Conservation (phyloP, 2,888 invertebrate species). For the Agrotis ipsilon region DNA sequence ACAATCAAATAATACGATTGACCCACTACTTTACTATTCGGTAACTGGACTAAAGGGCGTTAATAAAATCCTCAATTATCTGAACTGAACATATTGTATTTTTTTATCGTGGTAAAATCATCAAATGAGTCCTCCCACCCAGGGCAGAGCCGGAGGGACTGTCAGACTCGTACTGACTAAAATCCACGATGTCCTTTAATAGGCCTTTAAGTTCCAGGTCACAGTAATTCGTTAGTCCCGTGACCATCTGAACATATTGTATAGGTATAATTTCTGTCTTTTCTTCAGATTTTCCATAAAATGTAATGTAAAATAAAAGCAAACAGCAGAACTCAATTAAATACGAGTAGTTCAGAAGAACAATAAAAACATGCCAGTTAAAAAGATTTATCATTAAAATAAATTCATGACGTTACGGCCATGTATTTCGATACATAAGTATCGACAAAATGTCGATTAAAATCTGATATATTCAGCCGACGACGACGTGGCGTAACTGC, state of each 20-base stretch:
- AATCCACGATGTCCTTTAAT: no score
- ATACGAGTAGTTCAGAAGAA: neutral
- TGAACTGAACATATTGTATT: neutral
- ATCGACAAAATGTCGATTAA: constrained; percentile 31
- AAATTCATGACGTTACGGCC: constrained; percentile 13
- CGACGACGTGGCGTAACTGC: constrained; percentile 3
- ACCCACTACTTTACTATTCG: constrained; percentile 2
- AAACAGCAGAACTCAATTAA: neutral
- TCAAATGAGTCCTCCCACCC: no score
- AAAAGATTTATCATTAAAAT: neutral
- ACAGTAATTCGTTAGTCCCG: no score
- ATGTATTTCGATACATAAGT: constrained; percentile 4
- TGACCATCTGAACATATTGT: neutral
- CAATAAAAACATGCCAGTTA: neutral
- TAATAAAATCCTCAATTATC: neutral
- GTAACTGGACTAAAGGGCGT: neutral
- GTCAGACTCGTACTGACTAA: no score
- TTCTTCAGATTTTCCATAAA: no score
- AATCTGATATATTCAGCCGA: constrained; percentile 36
- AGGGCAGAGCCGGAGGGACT: no score
- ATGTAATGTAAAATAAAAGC: neutral
- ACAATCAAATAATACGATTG: constrained; percentile 14
- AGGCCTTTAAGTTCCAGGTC: no score
- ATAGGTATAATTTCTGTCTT: neutral
- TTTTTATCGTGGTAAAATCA: no score